phyloP scores from a whole-genome alignment of 2,113 vertebrate species.

The Hucho hucho region DNA sequence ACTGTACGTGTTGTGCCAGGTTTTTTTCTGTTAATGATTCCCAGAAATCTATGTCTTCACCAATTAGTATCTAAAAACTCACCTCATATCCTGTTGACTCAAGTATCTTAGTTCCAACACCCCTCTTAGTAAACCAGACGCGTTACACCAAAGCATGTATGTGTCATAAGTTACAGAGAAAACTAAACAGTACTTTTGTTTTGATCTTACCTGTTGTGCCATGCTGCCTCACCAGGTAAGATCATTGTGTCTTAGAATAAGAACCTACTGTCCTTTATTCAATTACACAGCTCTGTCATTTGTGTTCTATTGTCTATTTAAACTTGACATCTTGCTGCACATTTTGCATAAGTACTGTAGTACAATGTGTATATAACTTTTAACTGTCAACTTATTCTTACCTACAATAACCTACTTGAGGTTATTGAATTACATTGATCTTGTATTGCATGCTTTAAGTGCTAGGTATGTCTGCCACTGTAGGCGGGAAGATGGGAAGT shows the following conservation, averaged over 20 bases:
- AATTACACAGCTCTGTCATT: too few species aligned
- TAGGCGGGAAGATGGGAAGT: too few species aligned
- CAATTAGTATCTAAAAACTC: constrained; percentile 81
- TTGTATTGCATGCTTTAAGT: too few species aligned
- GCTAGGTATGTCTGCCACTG: too few species aligned
- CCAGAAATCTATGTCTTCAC: constrained; percentile 85
- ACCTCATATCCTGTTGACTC: constrained; percentile 97
- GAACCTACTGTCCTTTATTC: not conserved
- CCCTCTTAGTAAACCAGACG: constrained; percentile 84
- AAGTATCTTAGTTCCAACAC: constrained; percentile 86
- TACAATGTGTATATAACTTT: too few species aligned
- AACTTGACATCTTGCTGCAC: too few species aligned
- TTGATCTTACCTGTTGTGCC: too few species aligned
- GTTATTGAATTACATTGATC: too few species aligned
- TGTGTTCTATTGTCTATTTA: too few species aligned
- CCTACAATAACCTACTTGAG: too few species aligned
- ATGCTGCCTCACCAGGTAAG: not conserved
- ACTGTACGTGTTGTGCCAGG: not conserved
- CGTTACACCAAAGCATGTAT: constrained; percentile 67
- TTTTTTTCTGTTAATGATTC: constrained; percentile 57
- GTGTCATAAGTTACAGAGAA: constrained; percentile 56
- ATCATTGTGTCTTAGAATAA: not conserved
- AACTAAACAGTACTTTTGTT: constrained; percentile 58
- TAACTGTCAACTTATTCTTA: too few species aligned
- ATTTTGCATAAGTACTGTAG: too few species aligned